These are phyloP conservation scores for Melanotaenia duboulayi DNA, from an alignment of 2,113 vertebrate genomes.

Conservation along the genomic window DNA sequence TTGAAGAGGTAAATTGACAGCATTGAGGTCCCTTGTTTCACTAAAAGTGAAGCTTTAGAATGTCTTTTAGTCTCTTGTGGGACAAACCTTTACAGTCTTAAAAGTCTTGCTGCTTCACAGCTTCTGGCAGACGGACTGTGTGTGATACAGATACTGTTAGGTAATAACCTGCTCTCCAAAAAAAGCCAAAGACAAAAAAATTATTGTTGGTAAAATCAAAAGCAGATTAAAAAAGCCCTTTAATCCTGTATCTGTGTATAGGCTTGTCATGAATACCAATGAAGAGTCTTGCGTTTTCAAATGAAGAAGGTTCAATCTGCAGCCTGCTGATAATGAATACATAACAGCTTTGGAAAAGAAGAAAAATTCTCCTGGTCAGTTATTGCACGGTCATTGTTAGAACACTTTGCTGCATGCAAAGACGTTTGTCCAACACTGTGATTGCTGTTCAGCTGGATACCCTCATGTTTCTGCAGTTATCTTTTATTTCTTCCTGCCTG, in stretches of 20 bases:
- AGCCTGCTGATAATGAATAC: constrained; percentile 29
- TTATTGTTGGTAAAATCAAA: neutral
- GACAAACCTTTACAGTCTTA: constrained; percentile 10
- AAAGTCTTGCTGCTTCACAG: constrained; percentile 1
- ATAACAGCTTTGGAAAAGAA: constrained; percentile 6
- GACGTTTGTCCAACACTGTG: neutral
- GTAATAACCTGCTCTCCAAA: too few species aligned
- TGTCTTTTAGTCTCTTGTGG: neutral
- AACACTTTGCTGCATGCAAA: constrained; percentile 15
- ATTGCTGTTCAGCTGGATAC: neutral
- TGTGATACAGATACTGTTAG: constrained; percentile 6
- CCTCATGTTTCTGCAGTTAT: neutral
- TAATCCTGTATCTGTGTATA: constrained; percentile 11
- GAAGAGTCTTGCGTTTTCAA: constrained; percentile 15
- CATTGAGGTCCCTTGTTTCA: neutral
- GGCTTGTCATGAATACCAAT: constrained; percentile 35
- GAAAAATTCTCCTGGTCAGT: constrained; percentile 2
- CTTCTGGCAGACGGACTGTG: neutral
- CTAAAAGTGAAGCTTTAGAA: neutral
- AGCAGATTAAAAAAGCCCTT: constrained; percentile 14
- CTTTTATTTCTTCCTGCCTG: neutral
- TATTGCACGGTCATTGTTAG: constrained; percentile 6
- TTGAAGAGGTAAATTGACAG: constrained; percentile 7
- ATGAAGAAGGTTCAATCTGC: neutral
- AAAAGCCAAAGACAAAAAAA: neutral